Conservation (phyloP, 2,888 invertebrate genomes). For the Drosophila paracracens region DNA sequence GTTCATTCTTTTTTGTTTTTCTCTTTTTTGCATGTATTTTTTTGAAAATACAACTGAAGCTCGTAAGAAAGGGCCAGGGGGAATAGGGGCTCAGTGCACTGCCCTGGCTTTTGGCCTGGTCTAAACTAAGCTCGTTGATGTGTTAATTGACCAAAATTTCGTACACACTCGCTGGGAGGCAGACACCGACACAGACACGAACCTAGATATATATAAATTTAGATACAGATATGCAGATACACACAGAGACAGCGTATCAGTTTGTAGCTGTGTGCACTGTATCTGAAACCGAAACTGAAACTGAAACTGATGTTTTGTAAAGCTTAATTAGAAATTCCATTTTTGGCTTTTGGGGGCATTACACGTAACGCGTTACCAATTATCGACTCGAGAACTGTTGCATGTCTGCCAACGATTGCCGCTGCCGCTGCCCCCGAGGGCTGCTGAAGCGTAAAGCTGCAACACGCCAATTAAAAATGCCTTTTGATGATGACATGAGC, state of each 20-base stretch:
- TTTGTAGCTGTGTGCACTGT: not conserved
- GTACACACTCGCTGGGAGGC: constrained; percentile 65
- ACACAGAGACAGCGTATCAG: constrained; percentile 1
- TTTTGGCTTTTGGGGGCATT: constrained; percentile 82
- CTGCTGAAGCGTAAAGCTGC: constrained; percentile 58
- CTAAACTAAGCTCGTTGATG: constrained; percentile 77
- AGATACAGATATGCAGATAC: constrained; percentile 5
- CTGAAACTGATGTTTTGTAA: constrained; percentile 64
- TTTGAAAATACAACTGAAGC: not conserved
- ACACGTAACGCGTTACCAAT: constrained; percentile 82
- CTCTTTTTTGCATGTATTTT: constrained; percentile 3
- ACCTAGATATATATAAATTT: constrained; percentile 6
- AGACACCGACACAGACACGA: constrained; percentile 34
- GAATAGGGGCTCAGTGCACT: not conserved
- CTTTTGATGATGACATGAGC: constrained; percentile 65
- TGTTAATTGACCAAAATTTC: constrained; percentile 83
- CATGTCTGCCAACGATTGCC: constrained; percentile 37
- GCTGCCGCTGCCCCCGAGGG: constrained; percentile 1
- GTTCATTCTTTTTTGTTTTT: constrained; percentile 5
- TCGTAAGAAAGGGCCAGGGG: not conserved
- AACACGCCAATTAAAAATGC: constrained; percentile 76
- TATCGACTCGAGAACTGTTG: constrained; percentile 79
- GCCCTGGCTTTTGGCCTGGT: constrained; percentile 42
- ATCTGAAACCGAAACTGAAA: constrained; percentile 38
- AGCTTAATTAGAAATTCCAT: constrained; percentile 84